Base-by-base conservation (phyloP, 2,113 vertebrate genomes). In the Alexandromys fortis region DNA sequence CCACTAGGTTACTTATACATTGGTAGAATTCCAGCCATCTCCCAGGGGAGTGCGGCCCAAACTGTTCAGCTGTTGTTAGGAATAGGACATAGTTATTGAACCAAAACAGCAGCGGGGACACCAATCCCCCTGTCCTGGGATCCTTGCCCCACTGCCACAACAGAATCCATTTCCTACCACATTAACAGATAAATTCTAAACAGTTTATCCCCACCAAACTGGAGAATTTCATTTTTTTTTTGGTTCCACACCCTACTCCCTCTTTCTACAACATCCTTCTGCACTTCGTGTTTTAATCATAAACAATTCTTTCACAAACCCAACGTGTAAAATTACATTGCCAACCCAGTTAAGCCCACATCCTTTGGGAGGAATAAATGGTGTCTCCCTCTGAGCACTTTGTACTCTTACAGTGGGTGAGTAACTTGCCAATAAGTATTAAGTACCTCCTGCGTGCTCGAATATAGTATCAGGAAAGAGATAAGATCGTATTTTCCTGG, bases 231-330 rank as follows among this genome's bases (percentile, higher is more conserved):
- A 90, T 73, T 67, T 73, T 35, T 77, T 35, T 12, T 72, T 19
- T n/a, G 90, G 58, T 77, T 33, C 10, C 13, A 38, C 12, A 58
- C 17, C 33, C 19, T 5, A 81, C 38, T 79, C 9, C 19, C 26
- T 89, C 38, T 85, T 91, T 95, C 72, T 77, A 63, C 28, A 92
- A 38, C 61, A 65, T 45, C n/a, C 8, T 70, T 96, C 47, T 30
- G 11, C 7, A 38, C 11, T 63, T 11, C 2, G 26, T 88, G 28
- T 88, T 30, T 88, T 79, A 49, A 22, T 47, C 17, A 81, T 86
- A 94, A 94, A 76, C 65, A 42, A 45, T 61, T 77, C 61, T 91
- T 49, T 21, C 49, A 93, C 16, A 26, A 21, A 35, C 63, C 73
- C 89, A 72, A 76, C 82, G 10, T 19, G 10, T 89, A 26, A 55